Base-by-base conservation (phyloP, 2,113 vertebrate genomes). In the Bubo scandiacus region DNA sequence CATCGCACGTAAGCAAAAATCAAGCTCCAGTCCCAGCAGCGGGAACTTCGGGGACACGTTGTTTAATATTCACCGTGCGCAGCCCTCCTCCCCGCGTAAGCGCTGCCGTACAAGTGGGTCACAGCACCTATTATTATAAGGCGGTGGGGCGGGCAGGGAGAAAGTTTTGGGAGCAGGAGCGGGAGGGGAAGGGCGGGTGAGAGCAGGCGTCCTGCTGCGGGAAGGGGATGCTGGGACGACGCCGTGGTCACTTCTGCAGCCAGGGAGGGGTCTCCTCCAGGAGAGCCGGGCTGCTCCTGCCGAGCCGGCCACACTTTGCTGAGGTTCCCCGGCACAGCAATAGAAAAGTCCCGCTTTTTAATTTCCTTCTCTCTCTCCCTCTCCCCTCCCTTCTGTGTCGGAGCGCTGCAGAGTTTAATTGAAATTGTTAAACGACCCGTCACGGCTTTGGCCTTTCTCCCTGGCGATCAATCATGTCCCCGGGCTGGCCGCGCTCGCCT, bases 371-470 rank as follows among this genome's bases (percentile, higher is more conserved):
- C 54, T 61, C 27, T 49, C 77, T 77, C 81, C 22, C 58, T 30
- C 80, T 92, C 55, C 89, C 95, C 87, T 89, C 95, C 90, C 87
- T 81, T 96, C 77, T 4, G 20, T 8, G 9, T 96, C 27, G 15
- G 91, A 97, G 93, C 6, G 9, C 89, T 66, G 75, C 61, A 58
- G 89, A 94, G 89, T 96, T 97, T 95, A 97, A 97, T 96, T 97
- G 97, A 97, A 97, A 97, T 97, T 97, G 97, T 97, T 96, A 97
- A 97, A 94, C 65, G 91, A 97, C 96, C 97, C 90, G 70, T 97
- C 96, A 95, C 52, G 32, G 97, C 97, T 95, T 91, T 97, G 97
- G 97, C 94, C 97, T 97, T 95, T 96, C 94, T 97, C 92, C 91
- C 42, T 13, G 3, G 12, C 26, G 30, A 97, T 97, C 97, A 97